Base-by-base conservation (phyloP, 1,140 invertebrate species). In the Thereuonema tuberculata region DNA sequence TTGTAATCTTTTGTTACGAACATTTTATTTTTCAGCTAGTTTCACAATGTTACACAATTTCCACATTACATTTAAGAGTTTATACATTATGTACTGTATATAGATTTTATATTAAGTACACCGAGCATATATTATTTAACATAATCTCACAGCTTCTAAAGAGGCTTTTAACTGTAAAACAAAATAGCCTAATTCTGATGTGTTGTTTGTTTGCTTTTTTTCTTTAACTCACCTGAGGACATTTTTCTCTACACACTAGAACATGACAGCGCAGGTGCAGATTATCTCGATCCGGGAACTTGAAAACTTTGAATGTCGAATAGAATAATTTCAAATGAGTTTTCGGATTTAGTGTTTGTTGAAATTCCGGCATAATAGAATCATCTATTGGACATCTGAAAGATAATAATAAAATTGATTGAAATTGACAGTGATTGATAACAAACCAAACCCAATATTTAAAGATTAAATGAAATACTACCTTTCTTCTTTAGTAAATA, bases 241-340 rank as follows among this genome's bases (percentile, higher is more conserved):
- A 88, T 52, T 74, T 71, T 17, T 79, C 80, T 69, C 80, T 80
- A 67, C 85, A 88, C 77, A 65, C 84, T 69, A 59, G 77, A 74
- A 77, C 84, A 81, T 52, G 78, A 78, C 73, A 75, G 43, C 69
- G 66, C 15, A 88, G 74, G 71, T 87, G 85, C 14, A 87, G 70
- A 57, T 81, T 79, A 56, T 84, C 82, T 62, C 84, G 74, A 65
- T 86, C 84, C 17, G 85, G 84, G 73, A 88, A 87, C 67, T 86
- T 86, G 65, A 88, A 88, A 3, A 84, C 85, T 14, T 82, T 78
- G 73, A 88, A 87, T 28, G 79, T 81, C 0, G 84, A 79, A 58
- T 73, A 67, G 21, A 69, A 60, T 0, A 71, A 60, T 20, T 67
- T 69, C 2, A 64, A 60, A 0, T 61, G 55, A 2, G 61, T 50